These are phyloP conservation scores for Nomada flava DNA, from an alignment of 2,888 invertebrate species.

Conservation along the genomic window DNA sequence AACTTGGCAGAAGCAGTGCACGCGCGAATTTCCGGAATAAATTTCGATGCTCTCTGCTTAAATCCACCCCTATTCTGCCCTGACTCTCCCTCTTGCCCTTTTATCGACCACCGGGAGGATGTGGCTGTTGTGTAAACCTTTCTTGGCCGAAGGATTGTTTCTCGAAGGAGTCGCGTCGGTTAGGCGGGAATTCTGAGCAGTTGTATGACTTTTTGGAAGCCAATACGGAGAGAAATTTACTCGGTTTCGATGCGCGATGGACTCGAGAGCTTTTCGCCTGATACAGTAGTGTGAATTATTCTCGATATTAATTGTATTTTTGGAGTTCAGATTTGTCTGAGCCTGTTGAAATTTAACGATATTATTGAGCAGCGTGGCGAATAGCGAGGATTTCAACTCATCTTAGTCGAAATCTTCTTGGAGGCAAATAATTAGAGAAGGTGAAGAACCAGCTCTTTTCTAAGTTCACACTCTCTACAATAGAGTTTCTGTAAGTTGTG, in stretches of 20 bases:
- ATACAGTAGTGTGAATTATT: too few relatives aligned
- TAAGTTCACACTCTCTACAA: neutral
- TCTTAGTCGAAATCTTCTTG: too few relatives aligned
- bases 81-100: neutral
- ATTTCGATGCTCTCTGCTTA: slow-evolving; percentile 27
- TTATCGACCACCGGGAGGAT: neutral
- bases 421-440: neutral
- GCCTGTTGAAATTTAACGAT: too few relatives aligned
- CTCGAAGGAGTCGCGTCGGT: too few relatives aligned
- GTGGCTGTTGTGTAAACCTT: neutral
- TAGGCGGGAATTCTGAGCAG: too few relatives aligned
- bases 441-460: neutral
- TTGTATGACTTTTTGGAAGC: too few relatives aligned
- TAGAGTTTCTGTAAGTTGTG: slow-evolving; percentile 17
- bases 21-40: slow-evolving; percentile 35
- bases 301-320: too few relatives aligned
- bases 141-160: neutral
- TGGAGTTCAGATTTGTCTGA: too few relatives aligned
- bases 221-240: too few relatives aligned
- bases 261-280: neutral
- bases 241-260: neutral
- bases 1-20: slow-evolving; percentile 35
- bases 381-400: neutral
- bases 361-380: neutral
- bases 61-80: slow-evolving; percentile 9